These are phyloP conservation scores for Mactromeris polynyma DNA, from an alignment of 2,888 invertebrate genomes.

Conservation along the genomic window DNA sequence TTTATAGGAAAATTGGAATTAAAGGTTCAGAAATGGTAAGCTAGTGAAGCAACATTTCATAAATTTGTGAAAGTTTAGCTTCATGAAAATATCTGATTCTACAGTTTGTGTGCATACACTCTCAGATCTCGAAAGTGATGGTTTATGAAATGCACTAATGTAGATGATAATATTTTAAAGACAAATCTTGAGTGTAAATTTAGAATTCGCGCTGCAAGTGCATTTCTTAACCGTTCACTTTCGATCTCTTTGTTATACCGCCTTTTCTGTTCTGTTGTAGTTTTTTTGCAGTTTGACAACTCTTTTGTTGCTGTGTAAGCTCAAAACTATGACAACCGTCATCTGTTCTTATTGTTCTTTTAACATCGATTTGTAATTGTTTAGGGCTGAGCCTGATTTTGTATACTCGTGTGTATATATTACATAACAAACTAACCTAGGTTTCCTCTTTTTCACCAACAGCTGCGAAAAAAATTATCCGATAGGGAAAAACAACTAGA, in stretches of 20 bases:
- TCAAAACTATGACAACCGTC: neutral
- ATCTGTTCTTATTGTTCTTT: neutral
- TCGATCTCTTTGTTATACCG: neutral
- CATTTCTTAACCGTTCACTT: neutral
- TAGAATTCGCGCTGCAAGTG: no score
- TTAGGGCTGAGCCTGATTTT: neutral
- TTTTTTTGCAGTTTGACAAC: neutral
- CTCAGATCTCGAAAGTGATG: no score
- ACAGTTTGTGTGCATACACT: no score
- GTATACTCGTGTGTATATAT: neutral
- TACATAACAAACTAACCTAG: neutral
- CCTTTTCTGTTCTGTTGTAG: neutral
- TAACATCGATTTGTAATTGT: neutral
- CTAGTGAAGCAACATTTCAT: no score
- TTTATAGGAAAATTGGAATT: no score
- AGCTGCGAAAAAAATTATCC: constrained; percentile 81
- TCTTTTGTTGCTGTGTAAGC: neutral
- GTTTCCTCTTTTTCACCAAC: constrained; percentile 42
- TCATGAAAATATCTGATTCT: no score
- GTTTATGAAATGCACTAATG: no score
- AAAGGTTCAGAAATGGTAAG: no score
- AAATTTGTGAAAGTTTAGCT: no score
- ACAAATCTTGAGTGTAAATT: no score
- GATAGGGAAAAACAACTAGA: constrained; percentile 83
- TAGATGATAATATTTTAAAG: no score